Base-by-base conservation (phyloP, 2,113 vertebrate species). In the Thryonomys swinderianus region DNA sequence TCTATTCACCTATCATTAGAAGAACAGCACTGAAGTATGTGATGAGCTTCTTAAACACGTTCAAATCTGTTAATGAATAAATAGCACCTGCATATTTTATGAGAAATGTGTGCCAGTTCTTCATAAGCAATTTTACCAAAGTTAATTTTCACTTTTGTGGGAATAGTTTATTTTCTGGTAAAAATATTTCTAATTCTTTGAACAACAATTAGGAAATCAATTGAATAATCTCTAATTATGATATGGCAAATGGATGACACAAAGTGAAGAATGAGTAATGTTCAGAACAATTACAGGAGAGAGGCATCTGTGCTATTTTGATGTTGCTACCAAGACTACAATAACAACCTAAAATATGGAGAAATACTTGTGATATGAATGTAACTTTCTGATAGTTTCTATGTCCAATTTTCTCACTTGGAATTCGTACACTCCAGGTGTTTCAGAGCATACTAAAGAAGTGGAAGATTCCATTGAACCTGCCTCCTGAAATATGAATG, bases 381-480 rank as follows among this genome's bases (percentile, higher is more conserved):
- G 93, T 93, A 94, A 2, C 5, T 62, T 97, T 89, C 89, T 80
- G 62, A 66, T 80, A 94, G 94, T 95, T 97, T 96, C 34, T 86
- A 95, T 86, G 51, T 2, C 18, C 59, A 80, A 21, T 93, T 97
- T 51, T 87, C 84, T 97, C 93, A 95, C 96, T 96, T 96, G 59
- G 17, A 82, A 74, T 95, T 97, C 86, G 96, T 18, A 81, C 89
- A 97, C 53, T 57, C 53, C 89, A 83, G 48, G 82, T 87, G 97
- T 97, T 86, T 69, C 61, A 88, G 48, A 95, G 59, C 89, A 98
- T 94, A 94, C 81, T 94, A 96, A 32, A 62, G 42, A 97, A 96
- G 92, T 96, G 95, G 93, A 97, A 97, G 97, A 96, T 96, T 97
- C 90, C 55, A 3, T 93, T 62, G 71, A 90, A 93, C 90, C 97